Evolutionary conservation across 2,113 vertebrate genomes (phyloP), one percentile per base, ranked within the genome.

Genomic region (Eidolon helvum): DNA sequence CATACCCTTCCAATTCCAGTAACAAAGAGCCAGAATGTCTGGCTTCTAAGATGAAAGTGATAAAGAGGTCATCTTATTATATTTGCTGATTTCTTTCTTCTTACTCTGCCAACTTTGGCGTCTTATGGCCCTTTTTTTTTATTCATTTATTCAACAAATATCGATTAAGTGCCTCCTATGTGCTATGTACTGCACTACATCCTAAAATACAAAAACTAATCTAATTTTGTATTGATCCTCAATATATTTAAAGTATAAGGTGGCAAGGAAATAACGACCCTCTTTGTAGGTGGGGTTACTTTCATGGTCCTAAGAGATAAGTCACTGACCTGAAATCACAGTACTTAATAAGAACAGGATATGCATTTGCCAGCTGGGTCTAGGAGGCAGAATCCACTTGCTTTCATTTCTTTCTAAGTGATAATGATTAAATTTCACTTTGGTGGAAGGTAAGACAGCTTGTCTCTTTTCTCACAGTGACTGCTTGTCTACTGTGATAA

Each of bases 131-230:
- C 85, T 85, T 86, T 84, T 72, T 78, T 87, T 61, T 61, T 43
- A 89, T 57, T 88, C 65, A 65, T 93, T 91, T 90, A 57, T 63
- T 93, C 61, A 89, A 33, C 45, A 92, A 89, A 80, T 95, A 89
- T 68, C 26, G 38, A 90, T 53, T 57, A 26, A 55, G 9, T 4
- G 30, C 30, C 75, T 79, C 45, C 48, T 84, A 43, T 22, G 61
- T 94, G 48, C 19, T 5, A 8, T 65, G 21, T 38, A 22, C 55
- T 77, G 35, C 28, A 24, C 10, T 78, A 12, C 79, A 65, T 61
- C 77, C 74, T 83, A 65, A 95, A 63, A 75, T 57, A 53, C 35
- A 84, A 92, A 94, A 24, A 53, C 75, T 90, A 92, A 69, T 57
- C 19, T 93, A 83, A 90, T 95, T 88, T 92, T 83, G 53, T 48